A percentile compares a stretch with the other conserved stretches of the same genome.
These are phyloP conservation scores for Orchesellides sinensis DNA, from an alignment of 2,888 invertebrate genomes.

Conservation along the genomic window DNA sequence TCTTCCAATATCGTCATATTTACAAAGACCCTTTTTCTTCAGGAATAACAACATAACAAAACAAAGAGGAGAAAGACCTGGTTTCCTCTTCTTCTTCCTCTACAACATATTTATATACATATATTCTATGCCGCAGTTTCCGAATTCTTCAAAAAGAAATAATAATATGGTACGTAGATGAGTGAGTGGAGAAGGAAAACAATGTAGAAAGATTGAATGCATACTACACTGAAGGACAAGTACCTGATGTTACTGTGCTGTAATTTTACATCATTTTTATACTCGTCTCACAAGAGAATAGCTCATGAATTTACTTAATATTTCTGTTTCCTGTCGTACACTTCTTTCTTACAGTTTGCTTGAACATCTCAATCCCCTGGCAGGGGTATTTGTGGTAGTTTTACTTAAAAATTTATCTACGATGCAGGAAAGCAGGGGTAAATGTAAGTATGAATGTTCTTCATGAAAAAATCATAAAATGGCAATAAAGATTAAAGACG, in stretches of 20 bases:
- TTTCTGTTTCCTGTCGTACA: too few species aligned
- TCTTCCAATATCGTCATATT: too few species aligned
- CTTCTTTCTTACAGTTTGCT: too few species aligned
- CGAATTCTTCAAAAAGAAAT: slow-evolving; percentile 17
- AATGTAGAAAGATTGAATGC: slow-evolving; percentile 19
- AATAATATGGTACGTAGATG: slow-evolving; percentile 20
- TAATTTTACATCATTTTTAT: slow-evolving; percentile 12
- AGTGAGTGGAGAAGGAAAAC: slow-evolving; percentile 41
- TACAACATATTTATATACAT: slow-evolving; percentile 13
- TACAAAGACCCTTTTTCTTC: slow-evolving; percentile 44
- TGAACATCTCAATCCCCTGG: neutral
- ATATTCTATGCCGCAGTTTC: slow-evolving; percentile 7
- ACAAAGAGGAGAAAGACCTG: neutral
- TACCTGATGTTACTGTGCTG: neutral
- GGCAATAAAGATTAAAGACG: too few species aligned
- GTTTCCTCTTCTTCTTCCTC: neutral
- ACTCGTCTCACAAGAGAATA: slow-evolving; percentile 22
- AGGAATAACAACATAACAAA: too few species aligned
- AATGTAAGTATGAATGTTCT: too few species aligned
- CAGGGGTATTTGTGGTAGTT: too few species aligned
- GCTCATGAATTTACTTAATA: slow-evolving; percentile 15
- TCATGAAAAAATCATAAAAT: neutral
- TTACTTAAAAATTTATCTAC: too few species aligned
- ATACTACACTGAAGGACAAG: slow-evolving; percentile 24
- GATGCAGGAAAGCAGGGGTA: too few species aligned